These are phyloP conservation scores for Thelaira solivaga DNA, from an alignment of 2,888 invertebrate species.

Conservation along the genomic window DNA sequence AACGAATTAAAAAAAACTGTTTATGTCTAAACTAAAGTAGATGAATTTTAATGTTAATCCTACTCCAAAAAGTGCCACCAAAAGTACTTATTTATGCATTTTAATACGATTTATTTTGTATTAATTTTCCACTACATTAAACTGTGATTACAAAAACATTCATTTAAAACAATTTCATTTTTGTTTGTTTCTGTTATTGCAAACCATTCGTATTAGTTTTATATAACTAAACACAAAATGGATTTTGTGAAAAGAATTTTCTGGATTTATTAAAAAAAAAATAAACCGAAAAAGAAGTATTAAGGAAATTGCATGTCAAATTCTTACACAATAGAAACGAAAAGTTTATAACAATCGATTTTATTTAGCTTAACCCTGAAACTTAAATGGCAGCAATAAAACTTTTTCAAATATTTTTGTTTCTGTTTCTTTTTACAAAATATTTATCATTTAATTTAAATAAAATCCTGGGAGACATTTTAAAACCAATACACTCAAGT, in stretches of 20 bases:
- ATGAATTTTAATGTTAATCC: conserved; percentile 1
- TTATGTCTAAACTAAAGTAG: conserved; percentile 29
- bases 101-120: conserved; percentile 56
- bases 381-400: not conserved
- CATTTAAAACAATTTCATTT: not conserved
- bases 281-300: not conserved
- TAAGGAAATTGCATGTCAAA: not conserved
- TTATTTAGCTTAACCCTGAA: conserved; percentile 29
- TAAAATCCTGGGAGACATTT: conserved; percentile 1
- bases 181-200: no score
- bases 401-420: no score
- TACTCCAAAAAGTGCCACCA: not conserved
- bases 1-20: conserved; percentile 5
- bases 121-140: conserved; percentile 75
- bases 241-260: not conserved
- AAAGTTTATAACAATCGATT: conserved; percentile 8
- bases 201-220: not conserved
- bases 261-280: not conserved
- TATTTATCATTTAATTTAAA: conserved; percentile 8
- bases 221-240: not conserved
- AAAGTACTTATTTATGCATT: conserved; percentile 6
- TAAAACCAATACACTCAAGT: not conserved
- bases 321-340: not conserved
- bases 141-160: conserved; percentile 60
- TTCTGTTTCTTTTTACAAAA: no score